Evolutionary conservation across 2,797 vertebrate species (phyloP).

Genomic region (Oreochromis grahami): DNA sequence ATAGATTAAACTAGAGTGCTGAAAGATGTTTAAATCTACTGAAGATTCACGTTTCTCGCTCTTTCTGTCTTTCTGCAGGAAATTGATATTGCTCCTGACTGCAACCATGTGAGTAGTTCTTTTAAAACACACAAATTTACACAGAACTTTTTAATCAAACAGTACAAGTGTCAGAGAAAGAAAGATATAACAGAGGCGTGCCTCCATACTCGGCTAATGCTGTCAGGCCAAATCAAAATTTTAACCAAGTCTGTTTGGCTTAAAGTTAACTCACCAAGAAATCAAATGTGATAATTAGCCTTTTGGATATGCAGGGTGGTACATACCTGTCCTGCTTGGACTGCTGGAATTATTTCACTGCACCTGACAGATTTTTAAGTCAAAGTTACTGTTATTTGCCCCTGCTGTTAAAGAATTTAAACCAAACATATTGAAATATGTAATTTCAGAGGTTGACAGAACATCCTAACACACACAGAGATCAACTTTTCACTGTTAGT

Average conservation of each 20-base stretch:
- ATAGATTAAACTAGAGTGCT: not conserved
- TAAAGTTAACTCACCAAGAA: not conserved
- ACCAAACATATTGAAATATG: not conserved
- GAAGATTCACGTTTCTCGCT: not conserved
- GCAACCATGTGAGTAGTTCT: conserved; percentile 88
- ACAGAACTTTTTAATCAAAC: not conserved
- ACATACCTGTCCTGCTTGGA: not conserved
- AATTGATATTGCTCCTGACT: conserved; percentile 87
- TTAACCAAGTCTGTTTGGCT: not conserved
- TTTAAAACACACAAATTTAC: not conserved
- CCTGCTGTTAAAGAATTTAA: not conserved
- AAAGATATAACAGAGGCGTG: not conserved
- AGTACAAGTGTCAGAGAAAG: not conserved
- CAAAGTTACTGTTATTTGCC: not conserved
- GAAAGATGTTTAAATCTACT: not conserved
- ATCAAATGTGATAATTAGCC: not conserved
- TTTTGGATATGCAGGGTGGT: not conserved
- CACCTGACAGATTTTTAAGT: not conserved
- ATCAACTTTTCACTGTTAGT: not conserved
- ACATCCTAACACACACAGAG: not conserved
- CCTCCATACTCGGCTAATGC: not conserved
- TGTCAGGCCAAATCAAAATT: not conserved
- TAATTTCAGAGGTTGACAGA: not conserved
- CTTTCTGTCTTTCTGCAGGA: conserved; percentile 76
- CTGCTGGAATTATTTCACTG: not conserved